Percentiles rank a stretch among this genome's conserved stretches.
phyloP scores from a whole-genome alignment of 2,113 vertebrate species.

The Pedionomus torquatus region DNA sequence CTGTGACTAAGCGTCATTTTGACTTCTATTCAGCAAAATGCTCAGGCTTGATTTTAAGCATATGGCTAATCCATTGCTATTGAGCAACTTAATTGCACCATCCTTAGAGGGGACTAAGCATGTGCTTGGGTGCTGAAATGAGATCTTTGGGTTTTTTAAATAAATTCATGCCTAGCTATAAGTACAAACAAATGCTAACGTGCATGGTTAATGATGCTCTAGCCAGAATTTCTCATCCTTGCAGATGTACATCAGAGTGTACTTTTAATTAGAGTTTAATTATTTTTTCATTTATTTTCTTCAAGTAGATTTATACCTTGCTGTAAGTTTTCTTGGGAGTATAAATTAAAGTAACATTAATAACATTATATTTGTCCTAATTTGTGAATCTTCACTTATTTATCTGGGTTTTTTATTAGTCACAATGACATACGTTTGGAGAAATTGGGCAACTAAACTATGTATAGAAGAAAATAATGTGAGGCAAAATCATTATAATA shows the following conservation, averaged over 20 bases:
- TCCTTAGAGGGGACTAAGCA: background rate
- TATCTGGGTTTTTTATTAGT: slow-evolving; percentile 48
- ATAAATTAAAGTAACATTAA: slow-evolving; percentile 61
- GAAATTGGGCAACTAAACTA: slow-evolving; percentile 46
- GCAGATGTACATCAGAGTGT: slow-evolving; percentile 52
- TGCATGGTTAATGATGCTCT: slow-evolving; percentile 36
- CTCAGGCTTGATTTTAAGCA: background rate
- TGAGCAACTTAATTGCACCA: background rate
- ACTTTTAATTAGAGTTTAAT: slow-evolving; percentile 66
- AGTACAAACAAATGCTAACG: slow-evolving; percentile 11
- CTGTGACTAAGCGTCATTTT: background rate
- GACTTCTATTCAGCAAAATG: background rate
- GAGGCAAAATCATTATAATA: slow-evolving; percentile 33
- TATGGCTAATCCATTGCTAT: background rate
- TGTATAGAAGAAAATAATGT: slow-evolving; percentile 14
- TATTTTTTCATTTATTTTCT: slow-evolving; percentile 63
- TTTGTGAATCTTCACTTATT: slow-evolving; percentile 55
- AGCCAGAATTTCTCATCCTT: slow-evolving; percentile 35
- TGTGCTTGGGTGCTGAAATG: slow-evolving; percentile 5
- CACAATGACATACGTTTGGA: slow-evolving; percentile 33
- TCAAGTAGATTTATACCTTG: slow-evolving; percentile 52
- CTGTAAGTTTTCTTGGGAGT: slow-evolving; percentile 50
- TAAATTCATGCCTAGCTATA: slow-evolving; percentile 13
- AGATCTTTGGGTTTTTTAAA: background rate
- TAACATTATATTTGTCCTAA: slow-evolving; percentile 55